A percentile compares a stretch with the other conserved stretches of the same genome.
These are phyloP conservation scores for Pygoscelis antarcticus DNA, from an alignment of 2,113 vertebrate genomes.

Conservation along the genomic window DNA sequence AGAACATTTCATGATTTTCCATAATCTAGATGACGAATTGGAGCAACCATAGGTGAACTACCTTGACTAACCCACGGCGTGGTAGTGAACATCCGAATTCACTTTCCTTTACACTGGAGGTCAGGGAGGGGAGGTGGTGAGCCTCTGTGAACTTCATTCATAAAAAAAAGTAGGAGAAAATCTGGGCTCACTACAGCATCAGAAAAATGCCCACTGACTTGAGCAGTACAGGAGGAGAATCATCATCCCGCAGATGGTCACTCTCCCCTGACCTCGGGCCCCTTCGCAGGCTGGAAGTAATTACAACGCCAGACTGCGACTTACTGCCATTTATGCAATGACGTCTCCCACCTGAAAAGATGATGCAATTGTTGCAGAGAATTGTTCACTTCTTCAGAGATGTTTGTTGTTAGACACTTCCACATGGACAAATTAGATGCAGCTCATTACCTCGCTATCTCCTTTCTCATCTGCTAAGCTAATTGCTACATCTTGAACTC, in stretches of 20 bases:
- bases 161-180: not conserved
- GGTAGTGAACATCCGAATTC: fast-evolving
- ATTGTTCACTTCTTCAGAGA: slow-evolving; percentile 48
- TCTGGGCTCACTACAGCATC: not conserved
- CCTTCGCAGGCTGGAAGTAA: not conserved
- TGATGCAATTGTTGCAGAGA: slow-evolving; percentile 72
- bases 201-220: not conserved
- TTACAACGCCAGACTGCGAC: not conserved
- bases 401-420: slow-evolving; percentile 45
- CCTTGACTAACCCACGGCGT: fast-evolving
- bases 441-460: not conserved
- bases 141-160: not conserved
- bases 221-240: not conserved
- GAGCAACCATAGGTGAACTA: not conserved
- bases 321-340: not conserved
- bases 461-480: slow-evolving; percentile 42
- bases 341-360: slow-evolving; percentile 56
- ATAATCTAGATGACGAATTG: too few relatives aligned
- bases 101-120: fast-evolving
- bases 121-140: not conserved
- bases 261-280: not conserved
- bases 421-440: slow-evolving; percentile 61
- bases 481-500: slow-evolving; percentile 32
- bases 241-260: not conserved
- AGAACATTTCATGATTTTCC: not conserved